These are phyloP conservation scores for Lemur catta DNA, from an alignment of 2,797 vertebrate species.

Conservation along the genomic window DNA sequence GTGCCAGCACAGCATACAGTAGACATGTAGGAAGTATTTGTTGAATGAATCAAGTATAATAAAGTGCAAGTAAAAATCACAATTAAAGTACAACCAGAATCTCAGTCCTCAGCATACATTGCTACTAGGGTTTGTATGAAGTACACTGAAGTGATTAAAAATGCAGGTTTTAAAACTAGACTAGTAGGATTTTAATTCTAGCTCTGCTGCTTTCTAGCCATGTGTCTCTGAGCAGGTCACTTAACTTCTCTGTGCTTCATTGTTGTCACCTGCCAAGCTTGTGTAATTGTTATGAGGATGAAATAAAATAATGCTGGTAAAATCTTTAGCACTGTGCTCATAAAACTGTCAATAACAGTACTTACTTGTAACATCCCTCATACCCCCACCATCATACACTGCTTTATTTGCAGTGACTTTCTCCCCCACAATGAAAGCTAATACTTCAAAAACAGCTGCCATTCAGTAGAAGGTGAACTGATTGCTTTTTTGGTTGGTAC, in stretches of 20 bases:
- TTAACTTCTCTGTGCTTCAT: not conserved
- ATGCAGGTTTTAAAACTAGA: not conserved
- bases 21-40: not conserved
- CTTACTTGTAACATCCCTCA: not conserved
- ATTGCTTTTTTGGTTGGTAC: not conserved
- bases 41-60: not conserved
- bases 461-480: not conserved
- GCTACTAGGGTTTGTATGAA: not conserved
- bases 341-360: not conserved
- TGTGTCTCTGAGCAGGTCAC: not conserved
- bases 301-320: not conserved
- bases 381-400: not conserved
- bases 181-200: not conserved
- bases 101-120: not conserved
- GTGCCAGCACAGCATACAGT: not conserved
- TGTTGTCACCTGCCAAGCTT: not conserved
- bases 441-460: constrained; percentile 8
- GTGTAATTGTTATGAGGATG: not conserved
- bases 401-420: not conserved
- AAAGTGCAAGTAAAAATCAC: not conserved
- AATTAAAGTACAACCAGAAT: not conserved
- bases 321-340: not conserved
- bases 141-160: not conserved
- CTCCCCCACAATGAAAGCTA: not conserved
- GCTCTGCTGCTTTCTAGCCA: not conserved